A percentile compares a stretch with the other conserved stretches of the same genome.
Conservation (phyloP, 64 coral and sea anemone species). For the Cladopsammia gracilis region DNA sequence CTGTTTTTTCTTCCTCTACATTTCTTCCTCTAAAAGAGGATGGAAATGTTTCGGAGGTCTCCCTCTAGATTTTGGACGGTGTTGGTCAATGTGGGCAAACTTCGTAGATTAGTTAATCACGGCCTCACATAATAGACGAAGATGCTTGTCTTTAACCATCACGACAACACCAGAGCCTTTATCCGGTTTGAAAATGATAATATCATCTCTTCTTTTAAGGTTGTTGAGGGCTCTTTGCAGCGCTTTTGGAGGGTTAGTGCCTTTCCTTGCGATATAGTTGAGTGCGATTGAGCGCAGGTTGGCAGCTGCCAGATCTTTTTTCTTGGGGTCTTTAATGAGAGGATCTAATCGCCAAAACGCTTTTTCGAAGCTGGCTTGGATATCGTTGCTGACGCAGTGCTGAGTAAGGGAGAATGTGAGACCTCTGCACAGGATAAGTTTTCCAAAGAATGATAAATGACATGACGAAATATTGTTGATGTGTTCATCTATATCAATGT, state of each 20-base stretch:
- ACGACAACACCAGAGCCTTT: constrained; percentile 9
- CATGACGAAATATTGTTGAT: constrained; percentile 50
- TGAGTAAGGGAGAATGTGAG: constrained; percentile 40
- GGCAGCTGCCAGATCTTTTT: constrained; percentile 39
- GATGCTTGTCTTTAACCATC: not conserved
- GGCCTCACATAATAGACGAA: constrained; percentile 2
- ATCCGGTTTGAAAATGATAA: constrained; percentile 16
- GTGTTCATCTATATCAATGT: constrained; percentile 41
- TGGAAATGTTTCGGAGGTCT: constrained; percentile 48
- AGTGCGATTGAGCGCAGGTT: constrained; percentile 47
- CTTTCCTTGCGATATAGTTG: constrained; percentile 42
- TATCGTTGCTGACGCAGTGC: constrained; percentile 37
- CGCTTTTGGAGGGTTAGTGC: not conserved
- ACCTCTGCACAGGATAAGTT: constrained; percentile 17
- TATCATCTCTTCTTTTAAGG: constrained; percentile 23
- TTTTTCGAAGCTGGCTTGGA: constrained; percentile 48
- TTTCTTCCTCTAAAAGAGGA: constrained; percentile 19
- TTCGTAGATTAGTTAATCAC: not conserved
- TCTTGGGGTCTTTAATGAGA: constrained; percentile 20
- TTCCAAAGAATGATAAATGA: constrained; percentile 32
- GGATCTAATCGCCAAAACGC: constrained; percentile 34
- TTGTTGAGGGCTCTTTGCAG: not conserved
- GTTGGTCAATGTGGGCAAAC: not conserved
- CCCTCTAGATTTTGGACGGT: not conserved
- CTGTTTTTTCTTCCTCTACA: too few species aligned